phyloP scores from a whole-genome alignment of 2,113 vertebrate species.

The Callopanchax toddi region DNA sequence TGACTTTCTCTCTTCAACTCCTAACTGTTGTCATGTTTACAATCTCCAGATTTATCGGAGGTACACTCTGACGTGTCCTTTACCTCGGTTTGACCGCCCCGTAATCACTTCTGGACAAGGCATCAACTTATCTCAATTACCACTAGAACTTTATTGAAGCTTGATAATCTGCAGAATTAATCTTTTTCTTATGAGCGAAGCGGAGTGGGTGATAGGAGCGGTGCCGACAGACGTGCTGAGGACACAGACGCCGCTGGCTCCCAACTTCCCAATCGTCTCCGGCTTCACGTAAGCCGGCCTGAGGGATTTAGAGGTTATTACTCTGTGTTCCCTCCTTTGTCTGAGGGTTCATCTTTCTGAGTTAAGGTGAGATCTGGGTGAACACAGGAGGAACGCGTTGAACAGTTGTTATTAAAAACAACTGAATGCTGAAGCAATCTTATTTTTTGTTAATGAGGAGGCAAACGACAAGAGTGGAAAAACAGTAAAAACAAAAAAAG shows the following conservation, averaged over 20 bases:
- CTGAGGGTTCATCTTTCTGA: constrained; percentile 56
- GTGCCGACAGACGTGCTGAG: constrained; percentile 69
- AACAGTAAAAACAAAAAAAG: constrained; percentile 4
- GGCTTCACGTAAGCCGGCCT: constrained; percentile 77
- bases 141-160: constrained; percentile 69
- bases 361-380: constrained; percentile 54
- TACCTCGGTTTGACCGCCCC: constrained; percentile 51
- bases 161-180: constrained; percentile 77
- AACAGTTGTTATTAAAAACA: constrained; percentile 40
- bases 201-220: constrained; percentile 58
- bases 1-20: too few relatives aligned
- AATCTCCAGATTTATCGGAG: constrained; percentile 9
- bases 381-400: constrained; percentile 23
- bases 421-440: constrained; percentile 36
- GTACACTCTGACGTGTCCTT: constrained; percentile 39
- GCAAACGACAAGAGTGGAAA: constrained; percentile 11
- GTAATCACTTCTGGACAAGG: constrained; percentile 47
- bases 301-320: constrained; percentile 76
- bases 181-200: constrained; percentile 77
- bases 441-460: constrained; percentile 33
- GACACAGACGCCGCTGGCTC: constrained; percentile 52
- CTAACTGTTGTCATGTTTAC: constrained; percentile 2
- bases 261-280: constrained; percentile 73
- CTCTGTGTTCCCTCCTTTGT: constrained; percentile 67
- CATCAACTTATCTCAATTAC: constrained; percentile 60